phyloP scores from a whole-genome alignment of 2,113 vertebrate species.

The Chinchilla lanigera region DNA sequence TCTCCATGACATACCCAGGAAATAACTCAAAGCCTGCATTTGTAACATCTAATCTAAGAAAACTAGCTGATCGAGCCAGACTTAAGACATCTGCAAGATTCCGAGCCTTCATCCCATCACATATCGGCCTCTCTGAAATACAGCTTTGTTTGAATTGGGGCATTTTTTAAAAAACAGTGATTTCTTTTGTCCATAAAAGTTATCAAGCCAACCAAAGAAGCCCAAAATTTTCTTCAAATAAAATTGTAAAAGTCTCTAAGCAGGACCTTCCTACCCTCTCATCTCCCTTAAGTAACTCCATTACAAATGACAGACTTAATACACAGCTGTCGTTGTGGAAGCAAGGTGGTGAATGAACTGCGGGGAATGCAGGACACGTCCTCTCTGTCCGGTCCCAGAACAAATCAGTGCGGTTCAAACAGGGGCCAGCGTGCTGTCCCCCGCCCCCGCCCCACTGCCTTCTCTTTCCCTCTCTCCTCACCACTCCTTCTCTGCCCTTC shows the following conservation, averaged over 20 bases:
- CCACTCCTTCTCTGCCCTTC: background rate
- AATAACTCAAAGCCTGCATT: background rate
- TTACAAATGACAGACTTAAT: background rate
- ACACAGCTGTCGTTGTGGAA: background rate
- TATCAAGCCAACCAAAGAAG: conserved; percentile 20
- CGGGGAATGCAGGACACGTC: background rate
- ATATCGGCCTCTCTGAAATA: background rate
- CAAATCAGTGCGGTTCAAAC: background rate
- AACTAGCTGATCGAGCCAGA: background rate
- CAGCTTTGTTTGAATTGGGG: background rate
- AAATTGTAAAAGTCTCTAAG: background rate
- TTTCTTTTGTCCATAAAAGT: background rate
- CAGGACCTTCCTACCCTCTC: background rate
- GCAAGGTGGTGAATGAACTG: background rate
- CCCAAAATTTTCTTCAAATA: background rate
- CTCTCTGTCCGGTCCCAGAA: background rate
- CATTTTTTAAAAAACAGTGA: background rate
- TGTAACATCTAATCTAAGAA: background rate
- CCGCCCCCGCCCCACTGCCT: rapidly evolving
- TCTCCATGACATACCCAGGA: background rate
- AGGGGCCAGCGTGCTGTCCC: background rate
- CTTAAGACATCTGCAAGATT: background rate
- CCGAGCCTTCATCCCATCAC: background rate
- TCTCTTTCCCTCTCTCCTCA: too few relatives aligned
- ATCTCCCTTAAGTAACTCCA: background rate